Conservation (phyloP, 2,888 invertebrate species). For the Rotaria magnacalcarata region DNA sequence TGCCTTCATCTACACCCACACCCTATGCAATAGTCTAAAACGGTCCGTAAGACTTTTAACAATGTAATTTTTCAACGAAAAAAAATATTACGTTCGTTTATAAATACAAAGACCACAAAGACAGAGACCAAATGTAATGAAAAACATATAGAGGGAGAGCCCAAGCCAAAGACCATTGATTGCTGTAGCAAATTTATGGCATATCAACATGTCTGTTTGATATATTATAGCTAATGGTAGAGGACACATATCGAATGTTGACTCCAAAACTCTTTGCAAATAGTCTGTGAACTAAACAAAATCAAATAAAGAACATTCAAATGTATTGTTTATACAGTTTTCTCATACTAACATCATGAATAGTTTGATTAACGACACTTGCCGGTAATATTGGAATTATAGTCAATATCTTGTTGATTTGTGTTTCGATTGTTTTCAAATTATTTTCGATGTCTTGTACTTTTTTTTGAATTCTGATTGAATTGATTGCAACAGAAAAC, state of each 20-base stretch:
- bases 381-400: background rate
- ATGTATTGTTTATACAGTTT: background rate
- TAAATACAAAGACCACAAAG: background rate
- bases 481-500: background rate
- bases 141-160: background rate
- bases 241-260: background rate
- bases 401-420: background rate
- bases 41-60: too few species aligned
- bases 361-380: background rate
- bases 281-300: background rate
- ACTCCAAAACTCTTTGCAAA: background rate
- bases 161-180: conserved; percentile 14
- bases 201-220: background rate
- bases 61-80: too few species aligned
- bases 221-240: background rate
- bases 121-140: background rate
- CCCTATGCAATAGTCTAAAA: too few species aligned
- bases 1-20: too few species aligned
- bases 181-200: background rate
- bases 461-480: background rate
- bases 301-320: background rate
- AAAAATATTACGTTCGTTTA: background rate
- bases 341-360: background rate
- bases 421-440: background rate
- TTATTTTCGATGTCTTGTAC: background rate